A percentile compares a stretch with the other conserved stretches of the same genome.
phyloP scores from a whole-genome alignment of 2,113 vertebrate genomes.

The Lucifuga dentata region DNA sequence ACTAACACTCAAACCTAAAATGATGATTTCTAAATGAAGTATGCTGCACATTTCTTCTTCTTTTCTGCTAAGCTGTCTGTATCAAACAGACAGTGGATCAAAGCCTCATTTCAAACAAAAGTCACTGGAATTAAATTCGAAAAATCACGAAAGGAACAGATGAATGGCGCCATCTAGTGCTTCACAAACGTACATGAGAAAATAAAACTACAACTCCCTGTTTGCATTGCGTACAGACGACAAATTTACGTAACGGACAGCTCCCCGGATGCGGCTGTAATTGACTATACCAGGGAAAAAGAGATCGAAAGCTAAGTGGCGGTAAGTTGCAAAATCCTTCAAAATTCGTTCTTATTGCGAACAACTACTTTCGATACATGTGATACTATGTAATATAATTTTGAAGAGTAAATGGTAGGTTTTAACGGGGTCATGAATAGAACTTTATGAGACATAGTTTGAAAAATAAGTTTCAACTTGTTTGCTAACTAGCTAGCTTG shows the following conservation, averaged over 20 bases:
- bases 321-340: conserved; percentile 73
- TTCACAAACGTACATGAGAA: not conserved
- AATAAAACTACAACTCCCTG: conserved; percentile 72
- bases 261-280: conserved; percentile 84
- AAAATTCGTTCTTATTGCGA: conserved; percentile 5
- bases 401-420: not conserved
- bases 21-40: too few relatives aligned
- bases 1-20: too few relatives aligned
- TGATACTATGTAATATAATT: not conserved
- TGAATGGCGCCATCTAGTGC: conserved; percentile 57
- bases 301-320: conserved; percentile 77
- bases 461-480: conserved; percentile 64
- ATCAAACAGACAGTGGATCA: too few relatives aligned
- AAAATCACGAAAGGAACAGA: not conserved
- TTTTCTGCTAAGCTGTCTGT: too few relatives aligned
- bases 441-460: conserved; percentile 6
- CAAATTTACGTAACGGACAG: conserved; percentile 66
- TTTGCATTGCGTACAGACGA: conserved; percentile 17
- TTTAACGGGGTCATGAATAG: not conserved
- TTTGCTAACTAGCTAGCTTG: conserved; percentile 74
- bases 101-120: too few relatives aligned
- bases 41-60: too few relatives aligned
- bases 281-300: conserved; percentile 76
- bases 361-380: not conserved
- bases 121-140: too few relatives aligned